phyloP scores from a whole-genome alignment of 2,888 invertebrate genomes.

The Diplazon laetatorius region DNA sequence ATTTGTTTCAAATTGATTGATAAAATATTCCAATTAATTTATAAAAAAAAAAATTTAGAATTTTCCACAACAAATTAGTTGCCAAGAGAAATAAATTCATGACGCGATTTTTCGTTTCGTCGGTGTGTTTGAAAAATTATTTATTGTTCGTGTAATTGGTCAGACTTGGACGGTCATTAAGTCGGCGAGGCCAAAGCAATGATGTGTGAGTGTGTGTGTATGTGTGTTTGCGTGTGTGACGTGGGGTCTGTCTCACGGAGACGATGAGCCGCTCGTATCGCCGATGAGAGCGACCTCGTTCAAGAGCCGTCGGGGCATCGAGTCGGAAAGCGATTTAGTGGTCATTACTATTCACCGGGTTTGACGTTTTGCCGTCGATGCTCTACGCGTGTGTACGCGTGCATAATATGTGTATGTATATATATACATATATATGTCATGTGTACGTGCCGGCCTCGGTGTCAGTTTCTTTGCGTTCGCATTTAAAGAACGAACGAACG shows the following conservation, averaged over 20 bases:
- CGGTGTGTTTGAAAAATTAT: slow-evolving; percentile 17
- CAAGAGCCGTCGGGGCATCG: slow-evolving; percentile 56
- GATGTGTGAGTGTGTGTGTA: background rate
- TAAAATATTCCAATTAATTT: slow-evolving; percentile 1
- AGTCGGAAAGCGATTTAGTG: slow-evolving; percentile 60
- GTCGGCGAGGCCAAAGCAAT: background rate
- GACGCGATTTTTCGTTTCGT: background rate
- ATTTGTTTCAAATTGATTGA: background rate
- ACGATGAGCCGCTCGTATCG: background rate
- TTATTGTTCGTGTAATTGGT: background rate
- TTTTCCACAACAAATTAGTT: background rate
- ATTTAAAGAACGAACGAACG: slow-evolving; percentile 61
- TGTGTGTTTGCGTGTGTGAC: too few species aligned
- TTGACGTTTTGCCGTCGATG: slow-evolving; percentile 51
- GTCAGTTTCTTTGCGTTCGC: slow-evolving; percentile 48
- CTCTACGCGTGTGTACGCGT: background rate
- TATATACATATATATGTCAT: too few species aligned
- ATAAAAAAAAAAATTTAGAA: too few species aligned
- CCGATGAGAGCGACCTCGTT: slow-evolving; percentile 41
- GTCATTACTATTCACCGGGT: slow-evolving; percentile 66
- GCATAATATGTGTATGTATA: background rate
- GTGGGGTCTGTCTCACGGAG: background rate
- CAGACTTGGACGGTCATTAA: background rate
- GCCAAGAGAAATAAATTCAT: background rate
- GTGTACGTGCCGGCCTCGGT: slow-evolving; percentile 67